Base-by-base conservation (phyloP, 37 sponge, comb jelly and placozoan genomes). In the Halichondria panicea region DNA sequence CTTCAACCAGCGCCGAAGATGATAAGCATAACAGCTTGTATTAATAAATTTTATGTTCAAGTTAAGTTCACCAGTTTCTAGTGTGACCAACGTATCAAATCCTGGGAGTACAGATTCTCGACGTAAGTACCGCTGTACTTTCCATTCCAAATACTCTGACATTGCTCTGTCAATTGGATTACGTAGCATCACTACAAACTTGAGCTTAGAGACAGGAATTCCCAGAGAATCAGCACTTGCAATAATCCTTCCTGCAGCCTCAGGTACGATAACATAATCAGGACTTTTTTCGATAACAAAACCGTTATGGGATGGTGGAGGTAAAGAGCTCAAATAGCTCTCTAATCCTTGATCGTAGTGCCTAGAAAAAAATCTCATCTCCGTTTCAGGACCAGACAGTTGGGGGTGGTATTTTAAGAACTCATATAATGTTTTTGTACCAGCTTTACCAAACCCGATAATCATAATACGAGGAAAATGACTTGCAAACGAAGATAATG, bases 131-230 rank as follows among this genome's bases (percentile, higher is more conserved):
- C 81, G 45, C 41, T 60, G 76, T 13, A 77, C 11, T 5, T 66
- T 45, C 91, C 92, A 94, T 55, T 94, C 95, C 21, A 94, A 18
- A 79, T 94, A 91, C 39, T 94, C 95, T 41, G 95, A 94, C 61
- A 94, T 53, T 30, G 85, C 81, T 36, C 95, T 40, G n/a, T 65
- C 78, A 37, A 94, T 76, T 2, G 95, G 95, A 71, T 94, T 63
- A 28, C 95, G 63, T 13, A 84, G 19, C 55, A 94, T 70, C 13
- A 94, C 88, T 25, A 94, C 72, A 69, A 94, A 87, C 56, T 83
- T 87, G 7, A 84, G 34, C 5, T 34, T 42, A 15, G 60, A 11
- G 0, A 64, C 67, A 25, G 64, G 43, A 4, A 81, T 73, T 19
- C 71, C 36, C 30, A 72, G 12, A 4, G 2, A 32, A 32, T 54